Percentiles rank a stretch among this genome's conserved stretches.
Conservation (phyloP, 2,113 vertebrate genomes). For the Patagioenas fasciata region DNA sequence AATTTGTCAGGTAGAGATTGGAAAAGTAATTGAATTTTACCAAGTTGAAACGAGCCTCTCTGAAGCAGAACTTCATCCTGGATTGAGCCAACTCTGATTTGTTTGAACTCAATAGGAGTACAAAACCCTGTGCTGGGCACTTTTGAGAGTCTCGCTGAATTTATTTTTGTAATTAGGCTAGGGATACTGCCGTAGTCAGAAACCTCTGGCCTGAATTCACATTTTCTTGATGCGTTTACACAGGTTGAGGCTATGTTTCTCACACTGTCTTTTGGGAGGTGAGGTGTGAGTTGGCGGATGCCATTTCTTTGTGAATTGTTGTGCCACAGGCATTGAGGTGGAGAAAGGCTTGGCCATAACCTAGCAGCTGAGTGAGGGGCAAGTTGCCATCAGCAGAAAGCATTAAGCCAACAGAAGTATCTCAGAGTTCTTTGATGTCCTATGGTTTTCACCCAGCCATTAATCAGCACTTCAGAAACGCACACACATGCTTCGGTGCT, state of each 20-base stretch:
- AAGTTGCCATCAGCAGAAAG: neutral
- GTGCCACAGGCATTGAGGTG: neutral
- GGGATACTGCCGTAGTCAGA: neutral
- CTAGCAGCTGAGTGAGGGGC: neutral
- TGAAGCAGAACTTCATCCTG: neutral
- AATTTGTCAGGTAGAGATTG: neutral
- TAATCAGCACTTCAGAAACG: neutral
- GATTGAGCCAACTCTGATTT: neutral
- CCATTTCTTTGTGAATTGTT: neutral
- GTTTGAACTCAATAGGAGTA: neutral
- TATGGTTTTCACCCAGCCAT: neutral
- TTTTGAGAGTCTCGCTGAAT: neutral
- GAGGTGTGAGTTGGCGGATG: neutral
- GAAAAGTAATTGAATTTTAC: conserved; percentile 12
- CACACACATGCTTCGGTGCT: fast-evolving
- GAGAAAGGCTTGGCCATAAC: neutral
- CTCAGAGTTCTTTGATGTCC: neutral
- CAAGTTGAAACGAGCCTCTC: neutral
- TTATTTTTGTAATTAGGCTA: neutral
- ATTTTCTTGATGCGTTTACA: neutral
- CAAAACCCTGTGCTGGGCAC: neutral
- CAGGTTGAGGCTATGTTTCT: neutral
- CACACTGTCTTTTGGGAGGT: neutral
- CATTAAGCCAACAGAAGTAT: neutral
- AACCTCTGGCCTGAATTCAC: neutral